These are phyloP conservation scores for Chlamydotis undulata DNA, from an alignment of 2,113 vertebrate genomes.

Conservation along the genomic window DNA sequence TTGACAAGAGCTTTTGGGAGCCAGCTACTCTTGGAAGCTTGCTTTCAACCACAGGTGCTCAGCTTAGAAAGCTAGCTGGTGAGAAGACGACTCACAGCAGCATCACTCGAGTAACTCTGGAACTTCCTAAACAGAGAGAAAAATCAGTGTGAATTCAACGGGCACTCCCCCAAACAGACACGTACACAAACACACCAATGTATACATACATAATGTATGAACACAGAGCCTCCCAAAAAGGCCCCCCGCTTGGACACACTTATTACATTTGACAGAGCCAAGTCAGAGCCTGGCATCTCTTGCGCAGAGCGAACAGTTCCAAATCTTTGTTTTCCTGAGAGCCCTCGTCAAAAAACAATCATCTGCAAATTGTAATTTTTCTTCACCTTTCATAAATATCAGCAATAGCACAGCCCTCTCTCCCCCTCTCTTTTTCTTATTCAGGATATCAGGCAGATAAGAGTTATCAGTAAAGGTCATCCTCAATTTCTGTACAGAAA, in stretches of 20 bases:
- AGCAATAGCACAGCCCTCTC: constrained; percentile 35
- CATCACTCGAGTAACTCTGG: neutral
- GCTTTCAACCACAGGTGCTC: neutral
- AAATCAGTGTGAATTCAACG: neutral
- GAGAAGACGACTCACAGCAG: neutral
- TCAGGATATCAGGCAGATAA: constrained; percentile 86
- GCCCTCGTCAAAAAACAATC: constrained; percentile 37
- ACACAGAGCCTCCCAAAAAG: neutral
- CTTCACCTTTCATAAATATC: constrained; percentile 72
- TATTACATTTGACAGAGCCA: neutral
- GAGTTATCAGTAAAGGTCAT: constrained; percentile 98
- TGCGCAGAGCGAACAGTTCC: neutral
- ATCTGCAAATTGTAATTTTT: constrained; percentile 72
- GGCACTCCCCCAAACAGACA: neutral
- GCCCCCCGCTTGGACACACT: neutral
- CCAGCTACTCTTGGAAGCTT: neutral
- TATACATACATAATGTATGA: neutral
- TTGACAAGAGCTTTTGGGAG: neutral
- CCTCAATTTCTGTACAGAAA: constrained; percentile 99
- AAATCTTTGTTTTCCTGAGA: constrained; percentile 2
- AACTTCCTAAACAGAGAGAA: neutral
- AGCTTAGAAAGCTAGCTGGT: neutral
- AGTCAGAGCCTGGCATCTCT: neutral
- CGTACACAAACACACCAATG: neutral
- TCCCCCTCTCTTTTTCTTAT: constrained; percentile 75